Evolutionary conservation across 2,888 invertebrate species (phyloP), one percentile per base, ranked within the genome.

Genomic region (Herminia tarsipennalis): DNA sequence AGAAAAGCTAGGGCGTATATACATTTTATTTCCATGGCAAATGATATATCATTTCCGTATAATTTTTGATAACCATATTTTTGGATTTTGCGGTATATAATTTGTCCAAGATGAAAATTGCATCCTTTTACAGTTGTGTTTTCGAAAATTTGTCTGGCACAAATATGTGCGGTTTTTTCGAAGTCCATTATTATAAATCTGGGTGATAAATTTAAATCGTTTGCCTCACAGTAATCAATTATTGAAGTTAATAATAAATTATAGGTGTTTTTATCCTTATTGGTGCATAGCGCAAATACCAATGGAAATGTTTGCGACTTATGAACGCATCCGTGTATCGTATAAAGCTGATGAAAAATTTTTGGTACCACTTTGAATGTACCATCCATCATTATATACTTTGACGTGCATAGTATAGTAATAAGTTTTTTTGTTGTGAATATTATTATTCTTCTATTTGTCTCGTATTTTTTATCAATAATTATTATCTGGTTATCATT

Each of bases 1-100:
- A 42, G 25, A 28, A 18, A 42, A 18, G 41, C 13, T 9, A 34
- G n/a, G 5, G 39, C 39, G 16, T 25, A 27, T 35, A 42, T 8
- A 27, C 41, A 34, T 28, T 42, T 42, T 16, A 42, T 42, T 21
- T 42, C 33, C 21, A 16, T 21, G 12, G 41, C 33, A 34, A 42
- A 42, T 10, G n/a, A 17, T 4, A 20, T 32, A 21, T 35, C 8
- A 13, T 25, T 42, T 9, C 41, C 41, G 13, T 42, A 34, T 14
- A 42, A 22, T 35, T 10, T 43, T 43, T 43, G 42, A 10, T 13
- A 43, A 6, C 35, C 42, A 2, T 17, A n/a, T 6, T 14, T 36
- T 14, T 43, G 42, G 1, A 43, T 16, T n/a, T 17, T 20, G 8
- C 35, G 13, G 14, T 36, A 35, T 16, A 43, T 35, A 22, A 43